Conservation (phyloP, 2,797 vertebrate species). For the Antrozous pallidus region DNA sequence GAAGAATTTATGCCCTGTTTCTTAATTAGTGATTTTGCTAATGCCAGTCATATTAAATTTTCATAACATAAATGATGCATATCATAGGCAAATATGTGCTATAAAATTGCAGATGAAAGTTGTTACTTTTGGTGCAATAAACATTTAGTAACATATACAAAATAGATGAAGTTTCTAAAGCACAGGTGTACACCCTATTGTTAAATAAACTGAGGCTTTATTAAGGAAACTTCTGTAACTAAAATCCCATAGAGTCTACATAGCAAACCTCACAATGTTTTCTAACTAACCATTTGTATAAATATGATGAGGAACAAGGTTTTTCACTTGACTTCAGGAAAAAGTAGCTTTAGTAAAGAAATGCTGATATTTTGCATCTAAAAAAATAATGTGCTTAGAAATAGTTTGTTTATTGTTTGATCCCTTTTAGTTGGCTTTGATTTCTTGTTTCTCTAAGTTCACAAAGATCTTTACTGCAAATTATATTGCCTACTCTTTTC, state of each 20-base stretch:
- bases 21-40: slow-evolving; percentile 81
- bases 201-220: background rate
- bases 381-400: background rate
- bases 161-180: background rate
- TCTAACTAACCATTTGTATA: background rate
- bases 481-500: background rate
- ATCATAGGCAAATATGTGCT: slow-evolving; percentile 54
- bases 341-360: background rate
- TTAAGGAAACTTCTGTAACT: background rate
- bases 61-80: slow-evolving; percentile 65
- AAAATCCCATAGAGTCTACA: background rate
- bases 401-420: background rate
- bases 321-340: slow-evolving; percentile 21
- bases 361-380: background rate
- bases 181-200: background rate
- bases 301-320: background rate
- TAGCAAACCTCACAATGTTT: background rate
- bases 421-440: background rate
- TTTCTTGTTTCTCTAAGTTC: background rate
- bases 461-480: background rate
- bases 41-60: slow-evolving; percentile 76
- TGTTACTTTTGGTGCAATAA: background rate
- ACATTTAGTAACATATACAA: background rate
- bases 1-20: slow-evolving; percentile 78
- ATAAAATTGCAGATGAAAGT: slow-evolving; percentile 42